These are phyloP conservation scores for Acinonyx jubatus DNA, from an alignment of 2,113 vertebrate species.

Conservation along the genomic window DNA sequence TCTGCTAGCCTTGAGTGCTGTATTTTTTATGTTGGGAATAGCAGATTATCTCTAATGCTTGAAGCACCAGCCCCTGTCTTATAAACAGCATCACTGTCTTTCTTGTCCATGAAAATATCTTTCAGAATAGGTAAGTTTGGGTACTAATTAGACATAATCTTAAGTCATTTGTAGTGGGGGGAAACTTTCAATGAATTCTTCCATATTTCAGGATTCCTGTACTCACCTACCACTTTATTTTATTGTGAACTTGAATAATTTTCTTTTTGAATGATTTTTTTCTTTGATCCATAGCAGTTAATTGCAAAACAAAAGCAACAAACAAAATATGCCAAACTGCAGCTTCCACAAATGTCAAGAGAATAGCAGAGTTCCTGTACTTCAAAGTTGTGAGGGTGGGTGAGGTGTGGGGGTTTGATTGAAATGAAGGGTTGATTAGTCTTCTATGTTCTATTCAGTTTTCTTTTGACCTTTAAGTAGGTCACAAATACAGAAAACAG, in stretches of 20 bases:
- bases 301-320: constrained; percentile 16
- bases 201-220: neutral
- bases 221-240: neutral
- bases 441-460: neutral
- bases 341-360: neutral
- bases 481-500: constrained; percentile 1
- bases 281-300: constrained; percentile 3
- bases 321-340: neutral
- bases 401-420: neutral
- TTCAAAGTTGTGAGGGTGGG: neutral
- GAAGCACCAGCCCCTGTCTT: neutral
- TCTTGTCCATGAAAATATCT: neutral
- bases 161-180: neutral
- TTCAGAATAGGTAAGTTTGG: neutral
- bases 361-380: neutral
- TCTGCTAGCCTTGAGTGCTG: neutral
- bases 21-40: neutral
- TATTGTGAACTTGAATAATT: neutral
- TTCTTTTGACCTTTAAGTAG: neutral
- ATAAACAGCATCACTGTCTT: neutral
- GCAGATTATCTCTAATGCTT: neutral
- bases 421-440: constrained; percentile 13
- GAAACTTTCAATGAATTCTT: neutral
- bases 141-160: neutral
- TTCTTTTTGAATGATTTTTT: neutral